Evolutionary conservation across 2,113 vertebrate genomes (phyloP), one percentile per base, ranked within the genome.

Genomic region (Apeltes quadracus): DNA sequence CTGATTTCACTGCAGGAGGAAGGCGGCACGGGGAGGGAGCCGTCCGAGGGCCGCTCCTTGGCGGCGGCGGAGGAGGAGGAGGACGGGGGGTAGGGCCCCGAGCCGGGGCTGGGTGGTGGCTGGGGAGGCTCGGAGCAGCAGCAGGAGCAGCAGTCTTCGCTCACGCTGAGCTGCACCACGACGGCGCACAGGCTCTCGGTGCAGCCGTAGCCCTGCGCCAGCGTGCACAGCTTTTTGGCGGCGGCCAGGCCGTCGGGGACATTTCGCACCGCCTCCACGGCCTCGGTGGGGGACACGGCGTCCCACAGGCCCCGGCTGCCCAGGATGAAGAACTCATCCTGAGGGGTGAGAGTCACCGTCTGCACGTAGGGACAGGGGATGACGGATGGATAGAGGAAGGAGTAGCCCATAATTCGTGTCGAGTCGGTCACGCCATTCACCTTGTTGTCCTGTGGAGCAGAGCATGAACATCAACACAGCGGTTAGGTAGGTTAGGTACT

Each of bases 391-490:
- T 97, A 98, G 16, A 99, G 95, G 86, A 99, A 99, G 48, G 97
- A 97, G 86, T 99, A 99, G 75, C 98, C 98, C 95, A 99, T 93
- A 79, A 99, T 97, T 41, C 98, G 94, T 0, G 97, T 99, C 7
- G 96, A 99, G 83, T 99, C 98, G 0, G 97, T 99, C 90, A 99
- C 97, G 0, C 98, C 98, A 0, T 99, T 99, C 81, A 99, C 97
- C 91, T 99, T 99, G 90, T 97, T 98, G 39, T 99, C 98, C 98
- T 99, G 89, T n/a, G 18, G 48, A 61, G 56, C 2, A 68, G 22
- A 65, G 36, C 0, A 55, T 1, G 54, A 11, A 66, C 23, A 57
- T 76, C 4, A 70, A 25, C 2, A 25, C 4, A n/a, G 20, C 5
- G 10, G 1, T 68, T 36, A 13, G 18, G 56, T 1, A 61, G 25